Evolutionary conservation across 2,888 invertebrate genomes (phyloP), one percentile per base, ranked within the genome.

Genomic region (Thyatira batis): DNA sequence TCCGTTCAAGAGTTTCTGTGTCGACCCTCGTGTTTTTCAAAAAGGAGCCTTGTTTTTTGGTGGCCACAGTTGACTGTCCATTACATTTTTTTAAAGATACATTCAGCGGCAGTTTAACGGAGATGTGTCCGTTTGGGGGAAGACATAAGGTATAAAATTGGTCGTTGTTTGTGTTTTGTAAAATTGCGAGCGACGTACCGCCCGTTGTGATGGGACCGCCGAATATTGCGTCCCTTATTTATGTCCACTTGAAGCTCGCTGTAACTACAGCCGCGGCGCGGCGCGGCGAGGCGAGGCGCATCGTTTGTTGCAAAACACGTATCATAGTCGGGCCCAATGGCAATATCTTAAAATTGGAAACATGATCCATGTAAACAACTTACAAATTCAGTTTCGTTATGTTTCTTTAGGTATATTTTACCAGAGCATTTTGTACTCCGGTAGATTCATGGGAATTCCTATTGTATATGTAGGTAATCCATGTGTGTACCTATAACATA

Each of bases 161-260:
- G 55, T 61, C 72, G 72, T 55, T 27, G 4, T 25, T 25, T 20
- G 44, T 55, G 66, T 75, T 75, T 79, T 73, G 73, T 80, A 76
- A 82, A 84, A 82, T 80, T 77, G 72, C 75, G 76, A 73, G 71
- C 71, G 69, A 65, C 77, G 70, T 79, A 74, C 81, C 85, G 79
- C 83, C 83, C 82, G 87, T 80, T 69, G 84, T 81, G 88, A 83
- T 83, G 84, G 82, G 82, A 85, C 86, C 84, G 80, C 85, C 85
- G 81, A 88, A 90, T 89, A 88, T 88, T 87, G 87, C 83, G 85
- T 79, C 84, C 87, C 84, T 90, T 92, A 90, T 91, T 91, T 91
- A 91, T 88, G 89, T 87, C 87, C 89, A 87, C 89, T 90, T 87
- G 83, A 89, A 90, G 87, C 88, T 90, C 80, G 81, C 77, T 76